Evolutionary conservation across 2,888 invertebrate genomes (phyloP).

Genomic region (Tuta absoluta): DNA sequence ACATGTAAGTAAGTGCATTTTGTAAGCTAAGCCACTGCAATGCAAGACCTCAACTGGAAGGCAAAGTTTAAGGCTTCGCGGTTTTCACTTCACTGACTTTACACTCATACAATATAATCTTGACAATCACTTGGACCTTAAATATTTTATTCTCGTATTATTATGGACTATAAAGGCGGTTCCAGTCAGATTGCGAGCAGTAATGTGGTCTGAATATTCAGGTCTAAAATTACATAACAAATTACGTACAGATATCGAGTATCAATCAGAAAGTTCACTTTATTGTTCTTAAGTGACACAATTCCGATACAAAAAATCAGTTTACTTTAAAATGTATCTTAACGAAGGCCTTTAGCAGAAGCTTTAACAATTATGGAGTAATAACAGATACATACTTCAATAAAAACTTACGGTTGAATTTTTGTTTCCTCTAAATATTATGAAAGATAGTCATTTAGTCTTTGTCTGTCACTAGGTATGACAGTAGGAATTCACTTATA

Average conservation of each 20-base stretch:
- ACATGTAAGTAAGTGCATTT: background rate
- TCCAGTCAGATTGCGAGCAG: background rate
- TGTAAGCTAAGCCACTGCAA: background rate
- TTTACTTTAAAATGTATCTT: too few relatives aligned
- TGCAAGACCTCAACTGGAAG: background rate
- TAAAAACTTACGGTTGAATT: too few relatives aligned
- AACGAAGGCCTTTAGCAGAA: too few relatives aligned
- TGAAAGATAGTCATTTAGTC: too few relatives aligned
- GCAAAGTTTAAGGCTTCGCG: slow-evolving; percentile 46
- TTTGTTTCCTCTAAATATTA: too few relatives aligned
- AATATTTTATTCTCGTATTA: background rate
- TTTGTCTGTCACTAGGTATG: too few relatives aligned
- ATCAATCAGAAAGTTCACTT: slow-evolving; percentile 19
- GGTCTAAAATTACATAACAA: slow-evolving; percentile 16
- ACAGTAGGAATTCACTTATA: too few relatives aligned
- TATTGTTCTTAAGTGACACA: slow-evolving; percentile 11
- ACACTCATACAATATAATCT: background rate
- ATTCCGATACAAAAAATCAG: background rate
- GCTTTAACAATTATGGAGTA: too few relatives aligned
- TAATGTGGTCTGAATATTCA: slow-evolving; percentile 11
- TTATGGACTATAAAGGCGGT: slow-evolving; percentile 6
- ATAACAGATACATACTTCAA: too few relatives aligned
- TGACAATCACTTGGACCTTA: background rate
- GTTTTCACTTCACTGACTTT: slow-evolving; percentile 40
- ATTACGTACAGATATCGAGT: background rate